These are phyloP conservation scores for Cosmopolites sordidus DNA, from an alignment of 2,888 invertebrate genomes.

Conservation along the genomic window DNA sequence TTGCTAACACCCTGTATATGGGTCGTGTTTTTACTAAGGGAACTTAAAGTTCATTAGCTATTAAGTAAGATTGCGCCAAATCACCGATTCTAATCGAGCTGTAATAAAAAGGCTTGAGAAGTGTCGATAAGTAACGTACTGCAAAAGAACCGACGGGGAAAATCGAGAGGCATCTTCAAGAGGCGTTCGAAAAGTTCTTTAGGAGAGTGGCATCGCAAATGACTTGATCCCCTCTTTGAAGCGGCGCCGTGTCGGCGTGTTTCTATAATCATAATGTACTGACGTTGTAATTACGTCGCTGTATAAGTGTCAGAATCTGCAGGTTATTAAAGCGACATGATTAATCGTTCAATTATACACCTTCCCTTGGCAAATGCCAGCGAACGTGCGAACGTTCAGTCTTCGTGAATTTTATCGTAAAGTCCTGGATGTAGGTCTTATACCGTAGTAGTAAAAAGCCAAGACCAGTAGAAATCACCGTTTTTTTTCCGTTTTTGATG, in stretches of 20 bases:
- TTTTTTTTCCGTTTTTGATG: no score
- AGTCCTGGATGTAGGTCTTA: no score
- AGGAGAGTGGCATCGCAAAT: conserved; percentile 17
- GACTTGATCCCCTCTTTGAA: conserved; percentile 16
- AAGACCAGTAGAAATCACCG: no score
- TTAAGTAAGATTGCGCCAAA: no score
- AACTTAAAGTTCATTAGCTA: no score
- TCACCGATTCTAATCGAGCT: no score
- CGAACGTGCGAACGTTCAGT: conserved; percentile 15
- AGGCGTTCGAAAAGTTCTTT: conserved; percentile 6
- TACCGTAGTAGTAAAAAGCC: no score
- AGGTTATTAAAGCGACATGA: conserved; percentile 31
- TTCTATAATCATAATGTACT: conserved; percentile 29
- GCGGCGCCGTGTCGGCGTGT: conserved; percentile 6
- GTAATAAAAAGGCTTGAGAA: no score
- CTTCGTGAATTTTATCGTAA: no score
- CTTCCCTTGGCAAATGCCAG: conserved; percentile 18
- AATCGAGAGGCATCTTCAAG: conserved; percentile 14
- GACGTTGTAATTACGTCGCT: conserved; percentile 29
- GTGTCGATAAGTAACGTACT: no score
- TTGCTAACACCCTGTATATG: no score
- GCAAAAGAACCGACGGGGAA: background rate
- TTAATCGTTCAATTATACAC: conserved; percentile 33
- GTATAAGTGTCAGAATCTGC: conserved; percentile 30
- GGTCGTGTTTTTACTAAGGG: no score